Evolutionary conservation across 2,888 invertebrate genomes (phyloP).

Genomic region (Drosophila paranaensis): DNA sequence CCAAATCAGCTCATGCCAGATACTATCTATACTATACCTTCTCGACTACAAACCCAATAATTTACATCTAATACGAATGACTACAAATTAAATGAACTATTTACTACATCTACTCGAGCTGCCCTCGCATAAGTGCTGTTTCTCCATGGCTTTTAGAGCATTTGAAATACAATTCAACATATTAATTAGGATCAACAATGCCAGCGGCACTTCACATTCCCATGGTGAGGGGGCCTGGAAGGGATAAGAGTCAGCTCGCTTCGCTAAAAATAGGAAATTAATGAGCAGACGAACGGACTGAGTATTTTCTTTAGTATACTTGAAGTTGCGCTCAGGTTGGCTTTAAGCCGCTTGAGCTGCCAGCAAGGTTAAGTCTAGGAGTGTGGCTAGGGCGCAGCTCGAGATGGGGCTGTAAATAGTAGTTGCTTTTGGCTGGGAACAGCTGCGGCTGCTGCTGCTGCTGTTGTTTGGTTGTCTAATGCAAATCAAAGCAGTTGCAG

Average conservation of each 20-base stretch:
- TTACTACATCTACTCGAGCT: not conserved
- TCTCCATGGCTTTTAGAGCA: conserved; percentile 7
- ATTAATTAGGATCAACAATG: conserved; percentile 51
- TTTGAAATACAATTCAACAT: conserved; percentile 42
- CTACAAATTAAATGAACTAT: not conserved
- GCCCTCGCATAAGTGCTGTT: conserved; percentile 9
- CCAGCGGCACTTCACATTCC: conserved; percentile 12
- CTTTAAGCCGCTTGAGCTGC: not conserved
- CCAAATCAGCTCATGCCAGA: not conserved
- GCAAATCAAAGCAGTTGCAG: conserved; percentile 22
- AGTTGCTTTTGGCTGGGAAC: conserved; percentile 35
- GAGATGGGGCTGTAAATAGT: conserved; percentile 33
- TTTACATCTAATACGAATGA: not conserved
- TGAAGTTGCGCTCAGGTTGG: not conserved
- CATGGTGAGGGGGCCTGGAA: not conserved
- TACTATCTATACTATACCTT: not conserved
- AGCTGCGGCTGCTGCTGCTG: conserved; percentile 19
- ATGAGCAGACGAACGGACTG: conserved; percentile 11
- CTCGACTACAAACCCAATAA: not conserved
- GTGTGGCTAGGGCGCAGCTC: not conserved
- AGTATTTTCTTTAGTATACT: conserved; percentile 16
- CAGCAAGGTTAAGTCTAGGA: not conserved
- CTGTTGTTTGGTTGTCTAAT: conserved; percentile 24
- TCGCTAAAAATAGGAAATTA: conserved; percentile 11
- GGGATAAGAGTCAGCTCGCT: not conserved